These are phyloP conservation scores for Ibycter americanus DNA, from an alignment of 2,797 vertebrate species.

Conservation along the genomic window DNA sequence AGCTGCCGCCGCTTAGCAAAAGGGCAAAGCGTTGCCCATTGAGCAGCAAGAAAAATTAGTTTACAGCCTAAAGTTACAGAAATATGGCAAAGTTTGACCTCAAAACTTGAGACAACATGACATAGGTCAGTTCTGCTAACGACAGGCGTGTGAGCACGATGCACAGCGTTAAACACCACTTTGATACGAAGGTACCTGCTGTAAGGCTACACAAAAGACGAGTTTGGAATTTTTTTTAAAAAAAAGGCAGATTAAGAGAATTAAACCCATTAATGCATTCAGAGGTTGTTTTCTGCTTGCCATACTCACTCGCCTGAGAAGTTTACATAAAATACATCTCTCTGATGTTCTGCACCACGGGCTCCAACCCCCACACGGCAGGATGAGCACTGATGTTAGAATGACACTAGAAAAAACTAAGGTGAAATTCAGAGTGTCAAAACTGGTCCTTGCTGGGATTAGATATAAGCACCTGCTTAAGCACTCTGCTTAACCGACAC, in stretches of 20 bases:
- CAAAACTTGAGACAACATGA: rapidly evolving
- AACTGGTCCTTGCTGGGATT: background rate
- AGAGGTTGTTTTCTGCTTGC: background rate
- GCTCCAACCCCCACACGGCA: background rate
- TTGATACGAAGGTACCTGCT: background rate
- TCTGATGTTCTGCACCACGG: background rate
- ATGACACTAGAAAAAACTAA: rapidly evolving
- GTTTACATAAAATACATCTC: background rate
- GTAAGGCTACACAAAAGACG: rapidly evolving
- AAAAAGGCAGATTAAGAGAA: background rate
- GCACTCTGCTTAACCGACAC: background rate
- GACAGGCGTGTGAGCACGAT: background rate
- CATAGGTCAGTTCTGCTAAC: background rate
- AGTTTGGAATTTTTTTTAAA: too few species aligned
- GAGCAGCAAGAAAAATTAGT: background rate
- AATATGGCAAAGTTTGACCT: background rate
- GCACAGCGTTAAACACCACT: background rate
- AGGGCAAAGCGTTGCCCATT: rapidly evolving
- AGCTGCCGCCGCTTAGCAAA: background rate
- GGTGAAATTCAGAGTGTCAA: rapidly evolving
- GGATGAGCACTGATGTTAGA: background rate
- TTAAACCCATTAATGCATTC: background rate
- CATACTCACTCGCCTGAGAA: background rate
- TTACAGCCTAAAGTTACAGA: background rate
- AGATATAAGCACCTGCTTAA: background rate